Conservation (phyloP, 2,113 vertebrate genomes). For the Elaphurus davidianus region DNA sequence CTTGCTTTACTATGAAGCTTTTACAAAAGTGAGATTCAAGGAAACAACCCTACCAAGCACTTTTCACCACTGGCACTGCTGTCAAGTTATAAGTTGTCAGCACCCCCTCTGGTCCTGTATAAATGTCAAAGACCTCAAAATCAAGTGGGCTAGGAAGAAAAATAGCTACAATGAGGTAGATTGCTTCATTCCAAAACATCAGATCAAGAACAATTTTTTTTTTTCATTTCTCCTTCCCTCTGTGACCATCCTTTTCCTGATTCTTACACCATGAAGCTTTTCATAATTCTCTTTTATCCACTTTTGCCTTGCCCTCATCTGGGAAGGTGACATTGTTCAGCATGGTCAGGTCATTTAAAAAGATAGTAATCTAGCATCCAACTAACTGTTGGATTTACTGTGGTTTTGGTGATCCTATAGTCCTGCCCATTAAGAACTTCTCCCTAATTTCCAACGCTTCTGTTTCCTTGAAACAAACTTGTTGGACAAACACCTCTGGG, state of each 20-base stretch:
- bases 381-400: neutral
- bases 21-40: neutral
- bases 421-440: neutral
- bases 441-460: neutral
- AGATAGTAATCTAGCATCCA: neutral
- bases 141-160: neutral
- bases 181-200: neutral
- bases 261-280: neutral
- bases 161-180: neutral
- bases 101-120: neutral
- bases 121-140: neutral
- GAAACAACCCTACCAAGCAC: neutral
- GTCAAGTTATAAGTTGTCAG: neutral
- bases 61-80: neutral
- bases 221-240: neutral
- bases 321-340: neutral
- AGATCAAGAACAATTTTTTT: neutral
- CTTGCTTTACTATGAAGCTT: neutral
- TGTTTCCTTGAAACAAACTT: neutral
- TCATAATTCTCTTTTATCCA: neutral
- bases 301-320: neutral
- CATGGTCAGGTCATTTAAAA: neutral
- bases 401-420: neutral
- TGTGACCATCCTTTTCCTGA: neutral
- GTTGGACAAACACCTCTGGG: neutral